These are phyloP conservation scores for Neomonachus schauinslandi DNA, from an alignment of 2,113 vertebrate genomes.

Conservation along the genomic window DNA sequence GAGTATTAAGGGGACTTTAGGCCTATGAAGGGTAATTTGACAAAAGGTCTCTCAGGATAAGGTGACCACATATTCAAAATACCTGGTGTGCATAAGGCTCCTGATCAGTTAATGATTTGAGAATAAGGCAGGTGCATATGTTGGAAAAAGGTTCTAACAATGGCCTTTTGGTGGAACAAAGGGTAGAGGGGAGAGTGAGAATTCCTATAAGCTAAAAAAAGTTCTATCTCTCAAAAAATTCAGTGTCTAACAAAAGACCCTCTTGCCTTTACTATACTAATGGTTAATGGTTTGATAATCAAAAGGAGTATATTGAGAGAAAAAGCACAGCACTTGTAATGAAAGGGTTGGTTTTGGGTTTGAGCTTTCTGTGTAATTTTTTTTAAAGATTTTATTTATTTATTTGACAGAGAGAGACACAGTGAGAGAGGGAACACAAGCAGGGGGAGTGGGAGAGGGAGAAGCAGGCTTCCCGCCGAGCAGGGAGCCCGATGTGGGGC, in stretches of 20 bases:
- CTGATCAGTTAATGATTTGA: background rate
- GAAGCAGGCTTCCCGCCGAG: too few relatives aligned
- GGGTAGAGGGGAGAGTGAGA: background rate
- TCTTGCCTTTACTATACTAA: background rate
- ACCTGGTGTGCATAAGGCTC: background rate
- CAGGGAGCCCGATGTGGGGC: too few relatives aligned
- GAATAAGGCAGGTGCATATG: background rate
- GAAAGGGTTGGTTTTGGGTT: background rate
- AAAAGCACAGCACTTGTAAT: background rate
- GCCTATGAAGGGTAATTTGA: background rate
- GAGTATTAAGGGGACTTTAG: background rate
- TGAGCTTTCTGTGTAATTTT: background rate
- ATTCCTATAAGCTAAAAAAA: background rate
- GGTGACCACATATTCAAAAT: background rate
- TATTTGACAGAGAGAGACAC: too few relatives aligned
- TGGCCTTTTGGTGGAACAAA: background rate
- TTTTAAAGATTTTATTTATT: too few relatives aligned
- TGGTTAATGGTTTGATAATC: background rate
- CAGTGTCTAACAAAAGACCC: background rate
- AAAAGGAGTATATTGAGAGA: background rate
- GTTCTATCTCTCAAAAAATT: background rate
- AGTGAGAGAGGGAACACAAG: too few relatives aligned
- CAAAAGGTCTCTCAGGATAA: background rate
- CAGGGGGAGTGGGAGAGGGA: too few relatives aligned
- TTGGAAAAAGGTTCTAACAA: background rate